These are phyloP conservation scores for Odontamblyopus rebecca DNA, from an alignment of 2,797 vertebrate species.

Conservation along the genomic window DNA sequence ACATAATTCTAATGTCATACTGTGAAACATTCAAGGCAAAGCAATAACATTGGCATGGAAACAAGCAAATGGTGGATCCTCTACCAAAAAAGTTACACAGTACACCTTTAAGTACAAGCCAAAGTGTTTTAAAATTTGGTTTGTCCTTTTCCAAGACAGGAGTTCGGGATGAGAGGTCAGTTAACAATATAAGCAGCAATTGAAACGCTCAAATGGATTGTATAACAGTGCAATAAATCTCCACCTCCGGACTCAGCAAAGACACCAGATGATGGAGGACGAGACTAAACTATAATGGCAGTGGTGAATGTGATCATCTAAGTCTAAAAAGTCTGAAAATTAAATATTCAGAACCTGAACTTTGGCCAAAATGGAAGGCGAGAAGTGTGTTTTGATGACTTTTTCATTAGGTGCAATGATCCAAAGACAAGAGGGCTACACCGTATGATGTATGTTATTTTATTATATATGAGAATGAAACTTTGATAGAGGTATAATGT, in stretches of 20 bases:
- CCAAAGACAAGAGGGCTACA: slow-evolving; percentile 17
- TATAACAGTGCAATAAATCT: slow-evolving; percentile 47
- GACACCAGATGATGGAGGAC: slow-evolving; percentile 40
- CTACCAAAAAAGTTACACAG: too few relatives aligned
- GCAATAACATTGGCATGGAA: too few relatives aligned
- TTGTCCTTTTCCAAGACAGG: background rate
- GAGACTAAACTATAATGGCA: slow-evolving; percentile 34
- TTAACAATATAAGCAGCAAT: slow-evolving; percentile 34
- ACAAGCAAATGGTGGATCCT: too few relatives aligned
- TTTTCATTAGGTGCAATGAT: slow-evolving; percentile 22
- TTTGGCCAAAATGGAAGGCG: slow-evolving; percentile 7
- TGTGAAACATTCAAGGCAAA: too few relatives aligned
- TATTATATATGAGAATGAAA: slow-evolving; percentile 39
- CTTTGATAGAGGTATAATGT: background rate
- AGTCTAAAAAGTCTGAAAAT: slow-evolving; percentile 28
- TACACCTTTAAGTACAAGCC: background rate
- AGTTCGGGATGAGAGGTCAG: slow-evolving; percentile 1
- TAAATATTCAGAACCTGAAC: slow-evolving; percentile 43
- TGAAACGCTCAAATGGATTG: slow-evolving; percentile 50
- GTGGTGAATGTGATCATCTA: slow-evolving; percentile 17
- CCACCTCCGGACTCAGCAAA: slow-evolving; percentile 39
- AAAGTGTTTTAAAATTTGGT: slow-evolving; percentile 25
- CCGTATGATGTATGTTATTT: slow-evolving; percentile 20
- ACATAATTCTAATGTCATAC: too few relatives aligned
- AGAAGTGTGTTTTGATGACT: slow-evolving; percentile 23